phyloP scores from a whole-genome alignment of 2,113 vertebrate species.

The Motacilla tschutschensis region DNA sequence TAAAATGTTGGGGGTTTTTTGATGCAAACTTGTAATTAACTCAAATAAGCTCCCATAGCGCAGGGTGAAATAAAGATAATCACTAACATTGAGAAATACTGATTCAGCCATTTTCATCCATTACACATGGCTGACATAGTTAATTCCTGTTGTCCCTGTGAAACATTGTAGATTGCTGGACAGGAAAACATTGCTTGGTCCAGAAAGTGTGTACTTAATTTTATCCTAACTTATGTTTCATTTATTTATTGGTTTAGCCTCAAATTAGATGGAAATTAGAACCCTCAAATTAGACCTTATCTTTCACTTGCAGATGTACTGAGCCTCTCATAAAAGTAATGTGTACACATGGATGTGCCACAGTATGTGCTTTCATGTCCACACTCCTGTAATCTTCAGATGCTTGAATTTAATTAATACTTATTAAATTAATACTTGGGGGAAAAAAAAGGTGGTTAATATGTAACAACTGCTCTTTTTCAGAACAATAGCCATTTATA shows the following conservation, averaged over 20 bases:
- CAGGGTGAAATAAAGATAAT: conserved; percentile 45
- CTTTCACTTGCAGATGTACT: neutral
- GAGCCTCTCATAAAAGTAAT: neutral
- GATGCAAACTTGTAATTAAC: conserved; percentile 53
- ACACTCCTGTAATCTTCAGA: neutral
- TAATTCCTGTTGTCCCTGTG: neutral
- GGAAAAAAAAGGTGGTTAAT: neutral
- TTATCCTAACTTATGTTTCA: neutral
- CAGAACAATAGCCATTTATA: neutral
- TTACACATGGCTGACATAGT: neutral
- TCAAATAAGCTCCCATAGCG: neutral
- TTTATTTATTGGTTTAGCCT: conserved; percentile 4
- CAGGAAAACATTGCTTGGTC: neutral
- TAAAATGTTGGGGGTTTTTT: conserved; percentile 35
- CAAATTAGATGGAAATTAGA: neutral
- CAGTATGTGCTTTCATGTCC: neutral
- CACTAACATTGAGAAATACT: neutral
- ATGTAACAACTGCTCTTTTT: neutral
- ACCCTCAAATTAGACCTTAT: neutral
- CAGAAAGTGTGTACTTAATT: neutral
- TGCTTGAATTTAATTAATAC: neutral
- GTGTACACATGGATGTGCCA: neutral
- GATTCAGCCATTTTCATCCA: neutral
- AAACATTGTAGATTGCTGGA: neutral
- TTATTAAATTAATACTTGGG: neutral